Percentiles rank a stretch among this genome's conserved stretches.
Conservation (phyloP, 1,140 invertebrate species). For the Calephelis nemesis region DNA sequence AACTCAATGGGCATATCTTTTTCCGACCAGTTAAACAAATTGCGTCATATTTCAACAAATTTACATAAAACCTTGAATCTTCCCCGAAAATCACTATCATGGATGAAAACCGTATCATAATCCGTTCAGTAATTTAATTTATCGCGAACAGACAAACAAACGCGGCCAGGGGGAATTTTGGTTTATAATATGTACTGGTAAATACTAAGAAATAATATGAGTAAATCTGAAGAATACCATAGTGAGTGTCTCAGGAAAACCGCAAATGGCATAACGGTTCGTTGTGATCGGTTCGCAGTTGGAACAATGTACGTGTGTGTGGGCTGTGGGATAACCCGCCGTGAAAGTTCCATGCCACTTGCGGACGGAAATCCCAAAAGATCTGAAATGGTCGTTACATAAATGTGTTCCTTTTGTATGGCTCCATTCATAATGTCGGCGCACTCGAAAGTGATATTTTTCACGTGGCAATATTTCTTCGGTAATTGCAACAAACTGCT, state of each 20-base stretch:
- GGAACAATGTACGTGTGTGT: not conserved
- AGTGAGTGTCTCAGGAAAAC: not conserved
- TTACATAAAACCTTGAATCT: no score
- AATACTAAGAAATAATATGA: not conserved
- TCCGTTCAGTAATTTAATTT: no score
- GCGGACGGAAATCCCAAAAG: not conserved
- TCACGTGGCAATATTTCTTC: not conserved
- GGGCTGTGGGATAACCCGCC: not conserved
- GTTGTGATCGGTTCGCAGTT: not conserved
- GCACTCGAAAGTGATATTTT: not conserved
- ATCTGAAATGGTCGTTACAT: slow-evolving; percentile 3
- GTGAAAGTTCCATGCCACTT: not conserved
- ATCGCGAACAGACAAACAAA: no score
- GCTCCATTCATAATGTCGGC: not conserved
- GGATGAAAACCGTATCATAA: no score
- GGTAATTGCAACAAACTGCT: no score
- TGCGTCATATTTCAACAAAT: no score
- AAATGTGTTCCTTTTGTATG: slow-evolving; percentile 19
- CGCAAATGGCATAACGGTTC: slow-evolving; percentile 3
- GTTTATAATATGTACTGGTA: no score
- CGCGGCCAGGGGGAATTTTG: no score
- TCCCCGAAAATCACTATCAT: no score
- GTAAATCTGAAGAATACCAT: slow-evolving; percentile 3
- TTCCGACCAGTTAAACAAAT: no score
- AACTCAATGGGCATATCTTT: no score